These are phyloP conservation scores for Anoplius nigerrimus DNA, from an alignment of 2,888 invertebrate species.

Conservation along the genomic window DNA sequence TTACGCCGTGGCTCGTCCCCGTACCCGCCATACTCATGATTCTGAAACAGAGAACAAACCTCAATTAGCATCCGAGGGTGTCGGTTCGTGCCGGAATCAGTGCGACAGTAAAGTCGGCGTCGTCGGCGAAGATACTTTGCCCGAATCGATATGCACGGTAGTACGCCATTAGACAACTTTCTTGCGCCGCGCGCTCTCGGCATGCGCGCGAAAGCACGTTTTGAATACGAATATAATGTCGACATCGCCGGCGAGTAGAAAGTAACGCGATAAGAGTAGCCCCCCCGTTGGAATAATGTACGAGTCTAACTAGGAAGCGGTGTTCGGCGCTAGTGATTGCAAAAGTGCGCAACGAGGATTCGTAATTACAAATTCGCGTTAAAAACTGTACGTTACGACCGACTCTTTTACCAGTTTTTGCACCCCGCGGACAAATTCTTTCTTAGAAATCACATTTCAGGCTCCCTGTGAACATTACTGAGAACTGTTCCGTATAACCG, in stretches of 20 bases:
- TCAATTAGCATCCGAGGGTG: constrained; percentile 10
- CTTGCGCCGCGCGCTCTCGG: constrained; percentile 10
- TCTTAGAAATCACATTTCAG: too few relatives aligned
- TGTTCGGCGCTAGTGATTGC: too few relatives aligned
- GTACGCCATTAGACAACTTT: constrained; percentile 8
- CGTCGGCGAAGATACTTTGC: background rate
- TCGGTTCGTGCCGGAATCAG: background rate
- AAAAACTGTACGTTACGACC: too few relatives aligned
- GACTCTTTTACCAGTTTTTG: too few relatives aligned
- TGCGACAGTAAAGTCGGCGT: constrained; percentile 1
- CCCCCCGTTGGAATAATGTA: background rate
- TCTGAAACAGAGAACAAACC: constrained; percentile 60
- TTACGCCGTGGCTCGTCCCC: constrained; percentile 74
- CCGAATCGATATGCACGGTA: background rate
- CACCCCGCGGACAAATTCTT: too few relatives aligned
- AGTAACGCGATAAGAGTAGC: constrained; percentile 16
- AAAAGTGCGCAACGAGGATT: too few relatives aligned
- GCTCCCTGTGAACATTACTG: too few relatives aligned
- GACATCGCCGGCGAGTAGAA: constrained; percentile 17
- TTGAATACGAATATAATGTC: background rate
- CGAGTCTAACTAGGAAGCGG: too few relatives aligned
- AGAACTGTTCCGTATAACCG: too few relatives aligned
- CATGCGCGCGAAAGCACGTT: constrained; percentile 14
- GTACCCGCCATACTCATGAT: constrained; percentile 74
- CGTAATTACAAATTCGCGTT: too few relatives aligned